A percentile compares a stretch with the other conserved stretches of the same genome.
These are phyloP conservation scores for Solenopsis fugax DNA, from an alignment of 1,140 invertebrate genomes.

Conservation along the genomic window DNA sequence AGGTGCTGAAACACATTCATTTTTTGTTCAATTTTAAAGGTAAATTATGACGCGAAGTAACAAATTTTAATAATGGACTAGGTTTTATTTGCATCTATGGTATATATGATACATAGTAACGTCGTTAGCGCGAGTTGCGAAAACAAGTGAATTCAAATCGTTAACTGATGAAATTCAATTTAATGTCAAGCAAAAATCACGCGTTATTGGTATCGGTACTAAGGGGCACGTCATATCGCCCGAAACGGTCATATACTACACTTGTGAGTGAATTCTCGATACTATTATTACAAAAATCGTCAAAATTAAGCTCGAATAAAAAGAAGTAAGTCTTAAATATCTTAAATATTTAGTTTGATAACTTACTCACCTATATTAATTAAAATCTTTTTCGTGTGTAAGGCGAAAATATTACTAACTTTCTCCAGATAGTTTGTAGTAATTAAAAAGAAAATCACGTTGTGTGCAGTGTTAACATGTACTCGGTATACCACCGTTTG, in stretches of 20 bases:
- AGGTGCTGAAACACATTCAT: neutral
- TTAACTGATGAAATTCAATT: slow-evolving; percentile 48
- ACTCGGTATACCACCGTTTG: neutral
- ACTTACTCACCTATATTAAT: slow-evolving; percentile 24
- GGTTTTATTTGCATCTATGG: slow-evolving; percentile 84
- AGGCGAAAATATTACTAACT: slow-evolving; percentile 19
- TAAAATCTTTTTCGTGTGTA: slow-evolving; percentile 15
- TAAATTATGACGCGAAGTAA: neutral
- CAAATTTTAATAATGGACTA: slow-evolving; percentile 80
- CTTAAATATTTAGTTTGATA: slow-evolving; percentile 20
- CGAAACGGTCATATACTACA: slow-evolving; percentile 9
- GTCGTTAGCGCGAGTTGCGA: slow-evolving; percentile 81
- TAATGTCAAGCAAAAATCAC: slow-evolving; percentile 73
- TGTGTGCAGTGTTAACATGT: slow-evolving; percentile 4
- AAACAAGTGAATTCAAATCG: slow-evolving; percentile 63
- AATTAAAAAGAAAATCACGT: slow-evolving; percentile 34
- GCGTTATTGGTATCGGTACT: slow-evolving; percentile 61
- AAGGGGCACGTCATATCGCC: neutral
- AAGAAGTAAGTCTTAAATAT: slow-evolving; percentile 17
- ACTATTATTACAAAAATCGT: slow-evolving; percentile 9
- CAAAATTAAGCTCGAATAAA: slow-evolving; percentile 23
- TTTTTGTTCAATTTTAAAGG: neutral
- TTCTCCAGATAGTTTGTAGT: neutral
- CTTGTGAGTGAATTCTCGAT: slow-evolving; percentile 6
- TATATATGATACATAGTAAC: slow-evolving; percentile 85